Evolutionary conservation across 2,888 invertebrate genomes (phyloP).

Genomic region (Diarsia dahlii): DNA sequence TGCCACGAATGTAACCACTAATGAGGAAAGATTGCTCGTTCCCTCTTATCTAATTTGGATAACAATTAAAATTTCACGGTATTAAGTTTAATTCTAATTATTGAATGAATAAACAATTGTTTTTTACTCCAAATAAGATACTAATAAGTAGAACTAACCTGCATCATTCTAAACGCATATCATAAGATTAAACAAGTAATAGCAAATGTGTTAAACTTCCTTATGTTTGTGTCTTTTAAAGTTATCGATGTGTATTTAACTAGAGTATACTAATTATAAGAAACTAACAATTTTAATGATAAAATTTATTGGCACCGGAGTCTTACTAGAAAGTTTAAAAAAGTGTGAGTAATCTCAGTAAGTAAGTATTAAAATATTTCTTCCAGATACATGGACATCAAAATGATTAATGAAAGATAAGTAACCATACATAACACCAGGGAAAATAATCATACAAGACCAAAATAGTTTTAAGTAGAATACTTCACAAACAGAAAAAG

Average conservation of each 20-base stretch:
- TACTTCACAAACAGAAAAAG: slow-evolving; percentile 5
- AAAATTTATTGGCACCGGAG: slow-evolving; percentile 62
- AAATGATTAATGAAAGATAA: slow-evolving; percentile 47
- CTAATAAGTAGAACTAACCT: slow-evolving; percentile 66
- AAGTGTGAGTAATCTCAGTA: slow-evolving; percentile 32
- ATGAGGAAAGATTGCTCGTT: neutral
- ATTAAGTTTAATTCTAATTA: neutral
- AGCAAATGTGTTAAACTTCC: slow-evolving; percentile 61
- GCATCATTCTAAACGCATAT: slow-evolving; percentile 70
- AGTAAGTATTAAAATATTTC: slow-evolving; percentile 48
- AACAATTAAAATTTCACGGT: neutral
- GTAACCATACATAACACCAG: slow-evolving; percentile 47
- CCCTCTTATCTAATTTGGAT: neutral
- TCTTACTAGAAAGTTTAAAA: slow-evolving; percentile 19
- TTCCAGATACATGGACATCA: slow-evolving; percentile 39
- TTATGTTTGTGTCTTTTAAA: slow-evolving; percentile 64
- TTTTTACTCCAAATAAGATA: slow-evolving; percentile 57
- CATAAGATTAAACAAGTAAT: slow-evolving; percentile 63
- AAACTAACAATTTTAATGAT: slow-evolving; percentile 12
- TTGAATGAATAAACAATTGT: neutral
- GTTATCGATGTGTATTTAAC: slow-evolving; percentile 69
- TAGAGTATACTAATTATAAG: slow-evolving; percentile 55
- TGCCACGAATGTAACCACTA: neutral
- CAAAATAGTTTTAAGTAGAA: slow-evolving; percentile 27
- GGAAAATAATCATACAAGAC: slow-evolving; percentile 9